phyloP scores from a whole-genome alignment of 2,113 vertebrate genomes.

The Xiphophorus couchianus region DNA sequence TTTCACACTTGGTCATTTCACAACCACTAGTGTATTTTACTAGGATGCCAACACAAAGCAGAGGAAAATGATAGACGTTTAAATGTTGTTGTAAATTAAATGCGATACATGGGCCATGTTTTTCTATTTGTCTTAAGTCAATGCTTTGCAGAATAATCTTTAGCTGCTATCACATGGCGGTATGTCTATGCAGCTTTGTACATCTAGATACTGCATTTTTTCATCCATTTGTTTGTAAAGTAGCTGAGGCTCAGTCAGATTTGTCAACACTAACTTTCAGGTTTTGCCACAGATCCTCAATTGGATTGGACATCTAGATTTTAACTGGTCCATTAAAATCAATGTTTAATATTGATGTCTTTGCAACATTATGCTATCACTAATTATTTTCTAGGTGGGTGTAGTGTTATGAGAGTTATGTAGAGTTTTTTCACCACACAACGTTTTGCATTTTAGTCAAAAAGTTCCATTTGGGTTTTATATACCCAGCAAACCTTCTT shows the following conservation, averaged over 20 bases:
- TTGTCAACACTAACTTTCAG: neutral
- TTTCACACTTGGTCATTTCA: neutral
- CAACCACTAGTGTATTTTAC: neutral
- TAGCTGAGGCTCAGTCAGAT: neutral
- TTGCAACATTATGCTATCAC: neutral
- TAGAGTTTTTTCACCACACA: neutral
- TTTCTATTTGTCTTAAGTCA: neutral
- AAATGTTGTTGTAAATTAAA: neutral
- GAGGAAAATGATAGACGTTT: neutral
- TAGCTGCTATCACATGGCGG: too few relatives aligned
- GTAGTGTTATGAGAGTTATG: neutral
- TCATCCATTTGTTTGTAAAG: neutral
- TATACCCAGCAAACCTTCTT: neutral
- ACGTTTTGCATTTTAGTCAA: neutral
- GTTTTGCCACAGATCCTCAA: neutral
- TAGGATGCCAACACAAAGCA: neutral
- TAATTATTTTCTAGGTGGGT: neutral
- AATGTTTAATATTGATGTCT: neutral
- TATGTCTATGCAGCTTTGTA: neutral
- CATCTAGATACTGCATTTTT: neutral
- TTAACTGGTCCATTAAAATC: neutral
- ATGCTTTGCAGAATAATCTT: neutral
- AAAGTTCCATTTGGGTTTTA: neutral
- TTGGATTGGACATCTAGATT: neutral
- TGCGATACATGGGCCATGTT: neutral